Conservation (phyloP, 2,888 invertebrate species). For the Ophonus ardosiacus region DNA sequence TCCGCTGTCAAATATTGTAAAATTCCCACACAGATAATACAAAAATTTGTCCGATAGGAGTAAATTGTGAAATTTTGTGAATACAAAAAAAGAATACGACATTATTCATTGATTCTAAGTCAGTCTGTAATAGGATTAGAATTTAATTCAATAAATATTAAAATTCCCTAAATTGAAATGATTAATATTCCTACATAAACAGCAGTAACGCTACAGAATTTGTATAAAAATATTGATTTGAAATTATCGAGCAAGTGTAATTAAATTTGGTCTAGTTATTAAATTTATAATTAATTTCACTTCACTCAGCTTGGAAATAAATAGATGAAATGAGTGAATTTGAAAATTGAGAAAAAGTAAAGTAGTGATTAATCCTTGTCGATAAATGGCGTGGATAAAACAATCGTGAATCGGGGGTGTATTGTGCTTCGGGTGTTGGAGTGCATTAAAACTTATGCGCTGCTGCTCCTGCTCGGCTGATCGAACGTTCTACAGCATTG, state of each 20-base stretch:
- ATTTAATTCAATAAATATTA: background rate
- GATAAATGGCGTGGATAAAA: conserved; percentile 45
- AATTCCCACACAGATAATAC: conserved; percentile 9
- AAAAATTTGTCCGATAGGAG: background rate
- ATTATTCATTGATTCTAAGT: background rate
- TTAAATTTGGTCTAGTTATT: background rate
- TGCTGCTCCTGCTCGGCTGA: conserved; percentile 5
- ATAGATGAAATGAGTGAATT: background rate
- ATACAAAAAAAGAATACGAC: background rate
- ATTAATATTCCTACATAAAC: background rate
- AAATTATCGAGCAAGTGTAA: background rate
- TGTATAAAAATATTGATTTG: background rate
- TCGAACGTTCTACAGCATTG: background rate
- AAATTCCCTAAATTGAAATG: background rate
- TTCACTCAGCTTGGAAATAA: background rate
- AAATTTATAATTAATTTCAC: background rate
- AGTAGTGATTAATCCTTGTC: conserved; percentile 8
- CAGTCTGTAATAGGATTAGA: background rate
- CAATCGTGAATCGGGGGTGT: conserved; percentile 36
- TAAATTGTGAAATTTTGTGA: background rate
- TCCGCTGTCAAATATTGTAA: background rate
- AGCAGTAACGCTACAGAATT: background rate
- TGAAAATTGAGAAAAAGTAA: background rate
- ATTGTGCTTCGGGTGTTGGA: conserved; percentile 12
- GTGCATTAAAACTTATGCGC: background rate